Percentiles rank a stretch among this genome's conserved stretches.
These are phyloP conservation scores for Mastomys natalensis DNA, from an alignment of 2,113 vertebrate species.

Conservation along the genomic window DNA sequence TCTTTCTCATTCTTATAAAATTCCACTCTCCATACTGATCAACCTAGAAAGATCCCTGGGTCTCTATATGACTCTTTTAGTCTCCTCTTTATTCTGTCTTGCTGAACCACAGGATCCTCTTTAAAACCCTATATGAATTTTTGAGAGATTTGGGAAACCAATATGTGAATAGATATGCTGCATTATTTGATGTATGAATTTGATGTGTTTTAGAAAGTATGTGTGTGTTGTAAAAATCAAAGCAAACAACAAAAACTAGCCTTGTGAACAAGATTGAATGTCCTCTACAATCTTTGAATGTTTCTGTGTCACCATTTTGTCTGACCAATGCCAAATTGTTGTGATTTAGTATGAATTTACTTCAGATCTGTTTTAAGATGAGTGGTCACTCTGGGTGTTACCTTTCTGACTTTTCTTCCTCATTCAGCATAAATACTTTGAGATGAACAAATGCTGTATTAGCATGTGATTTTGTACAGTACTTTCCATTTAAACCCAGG, in stretches of 20 bases:
- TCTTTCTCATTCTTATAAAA: background rate
- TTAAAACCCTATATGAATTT: background rate
- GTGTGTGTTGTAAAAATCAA: background rate
- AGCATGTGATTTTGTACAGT: background rate
- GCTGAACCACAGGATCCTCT: background rate
- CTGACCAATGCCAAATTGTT: background rate
- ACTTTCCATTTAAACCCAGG: background rate
- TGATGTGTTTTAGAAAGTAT: background rate
- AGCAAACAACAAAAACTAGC: background rate
- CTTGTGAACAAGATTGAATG: background rate
- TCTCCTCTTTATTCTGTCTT: background rate
- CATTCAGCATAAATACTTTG: background rate
- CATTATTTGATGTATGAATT: background rate
- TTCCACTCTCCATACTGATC: background rate
- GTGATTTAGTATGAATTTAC: background rate
- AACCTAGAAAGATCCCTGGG: background rate
- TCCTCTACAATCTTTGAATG: background rate
- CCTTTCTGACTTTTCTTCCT: background rate
- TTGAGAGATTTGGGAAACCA: background rate
- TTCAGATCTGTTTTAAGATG: background rate
- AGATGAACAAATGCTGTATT: background rate
- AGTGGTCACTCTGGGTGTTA: background rate
- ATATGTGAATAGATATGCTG: background rate
- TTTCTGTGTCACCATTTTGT: background rate
- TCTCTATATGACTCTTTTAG: rapidly evolving